Percentiles rank a stretch among this genome's conserved stretches.
phyloP scores from a whole-genome alignment of 2,888 invertebrate species.

The Macrosiphum euphorbiae region DNA sequence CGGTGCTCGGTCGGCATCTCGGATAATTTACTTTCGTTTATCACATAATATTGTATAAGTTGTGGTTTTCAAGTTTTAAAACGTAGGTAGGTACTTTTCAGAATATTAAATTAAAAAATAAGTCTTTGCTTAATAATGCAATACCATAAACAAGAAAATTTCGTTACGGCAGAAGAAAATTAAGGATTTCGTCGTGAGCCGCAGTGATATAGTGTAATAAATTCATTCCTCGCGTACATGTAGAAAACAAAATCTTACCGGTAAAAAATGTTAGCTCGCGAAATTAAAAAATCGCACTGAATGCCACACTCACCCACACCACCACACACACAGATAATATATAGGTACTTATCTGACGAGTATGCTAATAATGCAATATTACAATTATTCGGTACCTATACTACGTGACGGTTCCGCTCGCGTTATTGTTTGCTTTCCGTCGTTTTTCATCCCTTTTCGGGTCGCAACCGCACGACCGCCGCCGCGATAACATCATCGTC shows the following conservation, averaged over 20 bases:
- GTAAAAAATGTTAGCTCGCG: neutral
- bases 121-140: neutral
- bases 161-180: neutral
- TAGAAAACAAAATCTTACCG: neutral
- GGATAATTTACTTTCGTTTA: neutral
- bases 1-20: neutral
- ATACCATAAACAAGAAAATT: neutral
- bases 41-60: neutral
- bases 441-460: conserved; percentile 16
- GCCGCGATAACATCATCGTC: neutral
- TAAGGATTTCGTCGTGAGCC: neutral
- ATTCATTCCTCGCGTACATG: neutral
- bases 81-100: neutral
- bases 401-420: neutral
- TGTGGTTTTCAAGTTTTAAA: neutral
- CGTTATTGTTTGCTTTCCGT: neutral
- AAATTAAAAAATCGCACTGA: neutral
- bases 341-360: neutral
- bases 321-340: neutral
- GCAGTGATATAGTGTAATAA: neutral
- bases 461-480: neutral
- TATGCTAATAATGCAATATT: neutral
- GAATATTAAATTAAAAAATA: neutral
- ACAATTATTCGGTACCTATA: conserved; percentile 7
- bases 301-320: neutral